phyloP scores from a whole-genome alignment of 2,888 invertebrate genomes.

The Rutpela maculata region DNA sequence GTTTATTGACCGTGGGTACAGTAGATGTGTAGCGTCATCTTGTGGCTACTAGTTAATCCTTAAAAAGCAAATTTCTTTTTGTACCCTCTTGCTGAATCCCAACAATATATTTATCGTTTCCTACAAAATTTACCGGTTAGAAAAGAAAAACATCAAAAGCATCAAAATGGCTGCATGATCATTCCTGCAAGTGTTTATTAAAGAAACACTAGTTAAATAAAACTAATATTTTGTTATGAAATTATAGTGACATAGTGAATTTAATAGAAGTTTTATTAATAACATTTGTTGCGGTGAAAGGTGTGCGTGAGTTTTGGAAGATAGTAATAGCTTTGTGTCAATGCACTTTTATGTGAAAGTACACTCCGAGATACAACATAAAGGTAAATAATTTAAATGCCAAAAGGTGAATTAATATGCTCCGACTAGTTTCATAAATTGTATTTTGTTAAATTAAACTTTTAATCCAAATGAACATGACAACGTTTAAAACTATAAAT shows the following conservation, averaged over 20 bases:
- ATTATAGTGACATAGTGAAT: constrained; percentile 36
- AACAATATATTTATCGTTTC: neutral
- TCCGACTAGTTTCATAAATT: neutral
- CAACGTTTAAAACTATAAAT: neutral
- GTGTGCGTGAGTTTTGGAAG: constrained; percentile 29
- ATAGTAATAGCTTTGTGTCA: constrained; percentile 48
- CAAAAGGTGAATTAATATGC: constrained; percentile 38
- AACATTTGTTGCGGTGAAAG: constrained; percentile 10
- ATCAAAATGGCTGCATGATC: constrained; percentile 51
- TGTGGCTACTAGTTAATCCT: neutral
- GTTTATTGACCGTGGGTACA: no score
- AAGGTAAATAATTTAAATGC: constrained; percentile 50
- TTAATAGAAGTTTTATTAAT: constrained; percentile 40
- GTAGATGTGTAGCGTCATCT: neutral
- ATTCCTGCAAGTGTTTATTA: constrained; percentile 33
- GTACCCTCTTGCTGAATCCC: constrained; percentile 11
- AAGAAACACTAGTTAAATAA: constrained; percentile 17
- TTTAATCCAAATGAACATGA: neutral
- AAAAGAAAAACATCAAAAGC: constrained; percentile 45
- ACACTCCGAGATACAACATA: constrained; percentile 47
- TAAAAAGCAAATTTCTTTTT: constrained; percentile 38
- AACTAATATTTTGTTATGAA: constrained; percentile 30
- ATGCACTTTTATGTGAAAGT: constrained; percentile 56
- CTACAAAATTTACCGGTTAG: constrained; percentile 36
- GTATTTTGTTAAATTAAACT: constrained; percentile 11